Evolutionary conservation across 2,888 invertebrate species (phyloP).

Genomic region (Chrysolina haemoptera): DNA sequence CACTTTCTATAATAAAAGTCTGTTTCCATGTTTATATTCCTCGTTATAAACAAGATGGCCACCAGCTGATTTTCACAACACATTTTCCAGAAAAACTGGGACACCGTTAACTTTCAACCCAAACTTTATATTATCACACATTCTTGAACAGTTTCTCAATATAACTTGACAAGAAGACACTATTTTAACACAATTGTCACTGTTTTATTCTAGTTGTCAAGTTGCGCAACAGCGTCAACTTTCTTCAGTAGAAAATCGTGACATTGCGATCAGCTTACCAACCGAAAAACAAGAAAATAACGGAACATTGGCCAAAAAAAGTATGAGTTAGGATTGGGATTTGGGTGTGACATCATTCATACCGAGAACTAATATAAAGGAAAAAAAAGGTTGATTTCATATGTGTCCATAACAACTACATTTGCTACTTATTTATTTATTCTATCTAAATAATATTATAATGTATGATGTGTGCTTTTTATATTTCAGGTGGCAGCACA

Average conservation of each 20-base stretch:
- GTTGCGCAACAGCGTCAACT: slow-evolving; percentile 66
- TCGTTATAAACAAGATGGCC: slow-evolving; percentile 68
- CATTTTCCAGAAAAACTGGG: slow-evolving; percentile 45
- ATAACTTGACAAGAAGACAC: slow-evolving; percentile 39
- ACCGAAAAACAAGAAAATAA: slow-evolving; percentile 33
- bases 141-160: slow-evolving; percentile 43
- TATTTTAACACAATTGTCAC: slow-evolving; percentile 38
- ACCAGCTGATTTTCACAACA: slow-evolving; percentile 63
- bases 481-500: slow-evolving; percentile 1
- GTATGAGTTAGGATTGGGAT: not conserved
- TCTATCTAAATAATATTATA: too few relatives aligned
- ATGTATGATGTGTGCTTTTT: too few relatives aligned
- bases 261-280: slow-evolving; percentile 39
- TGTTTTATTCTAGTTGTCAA: slow-evolving; percentile 58
- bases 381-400: too few relatives aligned
- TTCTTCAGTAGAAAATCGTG: slow-evolving; percentile 47
- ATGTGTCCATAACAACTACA: too few relatives aligned
- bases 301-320: slow-evolving; percentile 38
- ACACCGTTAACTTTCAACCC: slow-evolving; percentile 38
- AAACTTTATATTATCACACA: slow-evolving; percentile 47
- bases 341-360: not conserved
- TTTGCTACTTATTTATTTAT: too few relatives aligned
- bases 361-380: not conserved
- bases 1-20: slow-evolving; percentile 58
- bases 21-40: slow-evolving; percentile 67